phyloP scores from a whole-genome alignment of 2,888 invertebrate genomes.

The Andrena minutula region DNA sequence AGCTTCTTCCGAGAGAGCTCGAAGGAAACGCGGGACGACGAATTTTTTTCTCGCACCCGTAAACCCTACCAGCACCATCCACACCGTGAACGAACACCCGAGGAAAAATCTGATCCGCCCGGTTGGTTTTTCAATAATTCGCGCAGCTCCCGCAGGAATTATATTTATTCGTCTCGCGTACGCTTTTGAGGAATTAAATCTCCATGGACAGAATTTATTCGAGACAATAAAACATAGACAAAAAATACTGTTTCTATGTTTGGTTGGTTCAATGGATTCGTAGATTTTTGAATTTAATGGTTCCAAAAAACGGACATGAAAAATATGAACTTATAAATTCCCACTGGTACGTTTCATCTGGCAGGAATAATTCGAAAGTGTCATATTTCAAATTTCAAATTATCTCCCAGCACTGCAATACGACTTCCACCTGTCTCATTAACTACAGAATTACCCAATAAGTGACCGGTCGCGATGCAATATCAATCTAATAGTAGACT shows the following conservation, averaged over 20 bases:
- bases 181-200: slow-evolving; percentile 23
- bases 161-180: neutral
- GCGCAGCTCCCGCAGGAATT: slow-evolving; percentile 18
- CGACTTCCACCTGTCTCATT: slow-evolving; percentile 6
- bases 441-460: neutral
- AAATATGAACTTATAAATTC: no score
- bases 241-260: neutral
- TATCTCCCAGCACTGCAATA: neutral
- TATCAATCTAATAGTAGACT: slow-evolving; percentile 19
- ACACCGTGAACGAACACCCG: neutral
- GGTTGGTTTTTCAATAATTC: slow-evolving; percentile 41
- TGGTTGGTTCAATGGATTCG: no score
- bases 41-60: slow-evolving; percentile 24
- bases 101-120: slow-evolving; percentile 34
- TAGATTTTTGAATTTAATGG: no score
- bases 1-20: slow-evolving; percentile 66
- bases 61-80: slow-evolving; percentile 5
- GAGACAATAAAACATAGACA: neutral
- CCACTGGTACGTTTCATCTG: no score
- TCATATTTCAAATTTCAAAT: neutral
- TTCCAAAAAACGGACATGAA: no score
- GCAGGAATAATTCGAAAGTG: neutral
- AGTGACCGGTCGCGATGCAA: neutral
- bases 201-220: slow-evolving; percentile 20
- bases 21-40: slow-evolving; percentile 61